A percentile compares a stretch with the other conserved stretches of the same genome.
phyloP scores from a whole-genome alignment of 2,113 vertebrate species.

The Rhynchomys soricoides region DNA sequence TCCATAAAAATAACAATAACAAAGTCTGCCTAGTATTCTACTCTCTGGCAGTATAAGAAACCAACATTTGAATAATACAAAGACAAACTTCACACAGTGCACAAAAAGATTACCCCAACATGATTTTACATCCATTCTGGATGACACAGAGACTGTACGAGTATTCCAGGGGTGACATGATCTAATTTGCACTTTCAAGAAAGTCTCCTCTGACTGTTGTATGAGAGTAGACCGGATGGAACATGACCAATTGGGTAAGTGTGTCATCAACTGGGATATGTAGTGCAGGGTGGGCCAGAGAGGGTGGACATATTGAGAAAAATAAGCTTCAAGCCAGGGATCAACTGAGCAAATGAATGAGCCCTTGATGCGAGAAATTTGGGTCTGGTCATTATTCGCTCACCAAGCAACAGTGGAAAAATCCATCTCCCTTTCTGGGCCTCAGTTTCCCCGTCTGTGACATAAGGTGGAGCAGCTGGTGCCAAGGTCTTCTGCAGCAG shows the following conservation, averaged over 20 bases:
- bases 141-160: background rate
- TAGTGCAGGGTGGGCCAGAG: background rate
- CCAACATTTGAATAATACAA: no score
- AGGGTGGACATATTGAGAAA: background rate
- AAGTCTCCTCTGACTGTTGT: background rate
- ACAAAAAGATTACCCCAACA: no score
- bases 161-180: background rate
- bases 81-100: no score
- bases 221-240: background rate
- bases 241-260: background rate
- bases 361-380: background rate
- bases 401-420: background rate
- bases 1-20: no score
- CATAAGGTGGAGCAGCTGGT: background rate
- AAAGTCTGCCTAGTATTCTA: no score
- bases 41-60: no score
- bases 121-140: background rate
- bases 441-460: slow-evolving; percentile 39
- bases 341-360: background rate
- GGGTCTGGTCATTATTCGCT: background rate
- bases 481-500: background rate
- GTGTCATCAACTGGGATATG: fast-evolving
- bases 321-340: background rate
- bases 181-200: background rate
- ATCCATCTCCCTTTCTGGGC: background rate